These are phyloP conservation scores for Smittia aterrima DNA, from an alignment of 2,888 invertebrate genomes.

Conservation along the genomic window DNA sequence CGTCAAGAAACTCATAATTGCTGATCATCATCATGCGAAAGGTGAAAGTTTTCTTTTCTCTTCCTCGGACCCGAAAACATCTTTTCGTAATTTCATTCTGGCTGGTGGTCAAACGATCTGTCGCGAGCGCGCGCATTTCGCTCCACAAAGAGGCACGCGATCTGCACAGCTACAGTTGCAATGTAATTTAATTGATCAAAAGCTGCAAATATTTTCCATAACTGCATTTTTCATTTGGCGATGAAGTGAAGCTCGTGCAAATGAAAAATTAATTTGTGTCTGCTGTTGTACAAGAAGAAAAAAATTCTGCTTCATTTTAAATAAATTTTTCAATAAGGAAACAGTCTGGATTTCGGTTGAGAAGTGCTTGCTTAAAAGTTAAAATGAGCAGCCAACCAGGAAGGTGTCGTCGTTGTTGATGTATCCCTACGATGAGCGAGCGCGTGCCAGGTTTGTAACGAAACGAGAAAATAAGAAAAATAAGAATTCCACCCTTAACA, in stretches of 20 bases:
- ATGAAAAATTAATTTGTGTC: slow-evolving; percentile 24
- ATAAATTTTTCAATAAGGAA: neutral
- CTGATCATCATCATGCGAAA: slow-evolving; percentile 27
- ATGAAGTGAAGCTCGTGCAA: slow-evolving; percentile 16
- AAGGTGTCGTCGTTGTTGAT: slow-evolving; percentile 35
- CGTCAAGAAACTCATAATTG: neutral
- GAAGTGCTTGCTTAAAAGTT: slow-evolving; percentile 7
- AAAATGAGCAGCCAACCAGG: slow-evolving; percentile 14
- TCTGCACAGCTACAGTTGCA: slow-evolving; percentile 16
- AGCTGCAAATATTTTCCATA: slow-evolving; percentile 41
- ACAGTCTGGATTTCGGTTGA: slow-evolving; percentile 36
- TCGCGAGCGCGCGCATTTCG: slow-evolving; percentile 30
- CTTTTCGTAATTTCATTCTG: neutral
- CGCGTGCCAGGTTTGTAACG: slow-evolving; percentile 38
- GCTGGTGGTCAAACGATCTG: neutral
- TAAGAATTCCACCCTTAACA: slow-evolving; percentile 38
- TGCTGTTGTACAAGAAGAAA: neutral
- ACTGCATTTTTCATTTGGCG: slow-evolving; percentile 6
- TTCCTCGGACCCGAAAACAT: neutral
- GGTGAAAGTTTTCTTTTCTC: slow-evolving; percentile 35
- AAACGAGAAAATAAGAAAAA: slow-evolving; percentile 21
- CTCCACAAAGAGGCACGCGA: slow-evolving; percentile 27
- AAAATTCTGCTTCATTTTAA: slow-evolving; percentile 7
- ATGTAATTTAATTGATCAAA: slow-evolving; percentile 30
- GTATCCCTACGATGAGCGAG: slow-evolving; percentile 1